A percentile compares a stretch with the other conserved stretches of the same genome.
phyloP scores from a whole-genome alignment of 2,113 vertebrate genomes.

The Datnioides undecimradiatus region DNA sequence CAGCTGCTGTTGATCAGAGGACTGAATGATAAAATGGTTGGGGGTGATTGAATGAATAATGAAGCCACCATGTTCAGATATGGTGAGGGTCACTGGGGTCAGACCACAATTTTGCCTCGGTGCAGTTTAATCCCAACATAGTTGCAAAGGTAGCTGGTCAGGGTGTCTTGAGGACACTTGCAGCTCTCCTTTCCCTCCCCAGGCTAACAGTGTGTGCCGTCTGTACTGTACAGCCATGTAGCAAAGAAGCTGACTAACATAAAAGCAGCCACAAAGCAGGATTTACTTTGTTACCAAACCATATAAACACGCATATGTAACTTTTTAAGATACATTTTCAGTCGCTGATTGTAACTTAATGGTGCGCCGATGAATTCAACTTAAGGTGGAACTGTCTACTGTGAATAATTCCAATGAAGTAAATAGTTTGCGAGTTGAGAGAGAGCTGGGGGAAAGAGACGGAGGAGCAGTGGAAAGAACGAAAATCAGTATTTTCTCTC shows the following conservation, averaged over 20 bases:
- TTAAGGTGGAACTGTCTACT: neutral
- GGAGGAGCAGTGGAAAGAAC: constrained; percentile 32
- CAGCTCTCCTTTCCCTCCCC: neutral
- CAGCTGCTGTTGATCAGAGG: neutral
- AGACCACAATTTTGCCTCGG: neutral
- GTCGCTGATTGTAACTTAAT: neutral
- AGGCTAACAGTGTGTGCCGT: neutral
- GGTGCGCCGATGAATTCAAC: neutral
- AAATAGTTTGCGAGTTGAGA: neutral
- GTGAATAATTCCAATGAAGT: neutral
- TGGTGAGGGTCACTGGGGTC: neutral
- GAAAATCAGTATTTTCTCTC: constrained; percentile 47
- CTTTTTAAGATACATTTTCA: neutral
- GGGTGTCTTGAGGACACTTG: neutral
- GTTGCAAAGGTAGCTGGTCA: neutral
- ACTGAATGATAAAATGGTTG: neutral
- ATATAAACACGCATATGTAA: neutral
- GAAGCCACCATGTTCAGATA: too few species aligned
- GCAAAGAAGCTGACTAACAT: neutral
- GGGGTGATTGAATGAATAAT: too few species aligned
- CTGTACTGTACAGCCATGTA: neutral
- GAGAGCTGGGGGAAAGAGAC: neutral
- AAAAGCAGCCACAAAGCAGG: neutral
- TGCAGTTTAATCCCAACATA: neutral
- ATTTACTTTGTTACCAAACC: neutral